Conservation (phyloP, 1,140 invertebrate genomes). For the Neelides sp. region DNA sequence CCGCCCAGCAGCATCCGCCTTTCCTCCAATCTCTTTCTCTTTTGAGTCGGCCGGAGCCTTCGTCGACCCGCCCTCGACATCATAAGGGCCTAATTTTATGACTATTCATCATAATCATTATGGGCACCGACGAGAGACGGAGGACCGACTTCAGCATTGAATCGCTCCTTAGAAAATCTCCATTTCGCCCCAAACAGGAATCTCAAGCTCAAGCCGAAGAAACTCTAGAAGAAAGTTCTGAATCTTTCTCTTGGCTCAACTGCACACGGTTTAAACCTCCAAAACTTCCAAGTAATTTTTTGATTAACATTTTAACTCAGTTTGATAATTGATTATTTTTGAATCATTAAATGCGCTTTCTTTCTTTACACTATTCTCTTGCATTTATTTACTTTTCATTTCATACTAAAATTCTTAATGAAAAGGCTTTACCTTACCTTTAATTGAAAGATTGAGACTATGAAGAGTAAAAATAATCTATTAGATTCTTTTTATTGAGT, state of each 20-base stretch:
- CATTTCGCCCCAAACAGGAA: no score
- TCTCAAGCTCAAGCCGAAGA: neutral
- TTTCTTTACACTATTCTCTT: neutral
- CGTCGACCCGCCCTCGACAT: no score
- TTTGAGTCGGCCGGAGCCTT: no score
- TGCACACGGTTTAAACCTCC: constrained; percentile 62
- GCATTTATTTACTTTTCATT: neutral
- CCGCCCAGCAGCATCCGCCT: no score
- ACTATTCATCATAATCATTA: no score
- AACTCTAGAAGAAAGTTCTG: neutral
- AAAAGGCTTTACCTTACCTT: no score
- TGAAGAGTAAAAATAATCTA: no score
- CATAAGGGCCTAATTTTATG: no score
- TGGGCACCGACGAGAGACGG: no score
- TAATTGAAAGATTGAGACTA: no score
- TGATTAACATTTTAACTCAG: neutral
- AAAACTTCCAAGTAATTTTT: constrained; percentile 51
- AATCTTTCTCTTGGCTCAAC: constrained; percentile 47
- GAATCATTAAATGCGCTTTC: neutral
- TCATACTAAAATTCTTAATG: neutral
- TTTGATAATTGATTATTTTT: neutral
- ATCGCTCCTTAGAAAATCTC: constrained; percentile 14
- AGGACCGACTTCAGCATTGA: constrained; percentile 21
- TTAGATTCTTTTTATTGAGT: no score
- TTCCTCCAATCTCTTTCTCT: no score